These are phyloP conservation scores for Cyrtorhinus lividipennis DNA, from an alignment of 1,140 invertebrate genomes.

Conservation along the genomic window DNA sequence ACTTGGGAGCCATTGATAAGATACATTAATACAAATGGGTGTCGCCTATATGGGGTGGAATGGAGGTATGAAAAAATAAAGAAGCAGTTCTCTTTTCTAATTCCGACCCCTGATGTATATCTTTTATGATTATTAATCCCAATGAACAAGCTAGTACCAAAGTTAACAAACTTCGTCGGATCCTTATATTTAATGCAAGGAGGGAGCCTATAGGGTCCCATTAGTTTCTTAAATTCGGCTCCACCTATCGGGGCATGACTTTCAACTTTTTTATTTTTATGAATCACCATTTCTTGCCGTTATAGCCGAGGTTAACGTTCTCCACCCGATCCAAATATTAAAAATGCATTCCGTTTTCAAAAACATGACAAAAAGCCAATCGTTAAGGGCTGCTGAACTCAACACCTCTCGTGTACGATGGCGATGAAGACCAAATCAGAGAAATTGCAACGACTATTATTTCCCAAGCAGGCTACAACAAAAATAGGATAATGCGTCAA, in stretches of 20 bases:
- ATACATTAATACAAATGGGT: conserved; percentile 29
- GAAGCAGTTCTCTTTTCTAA: conserved; percentile 26
- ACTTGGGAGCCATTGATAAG: conserved; percentile 29
- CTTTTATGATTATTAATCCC: conserved; percentile 28
- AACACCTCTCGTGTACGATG: too few species aligned
- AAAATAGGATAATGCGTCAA: too few species aligned
- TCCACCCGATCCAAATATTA: too few species aligned
- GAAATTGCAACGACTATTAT: too few species aligned
- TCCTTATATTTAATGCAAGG: conserved; percentile 23
- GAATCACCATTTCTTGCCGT: too few species aligned
- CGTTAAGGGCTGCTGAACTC: too few species aligned
- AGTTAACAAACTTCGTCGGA: conserved; percentile 22
- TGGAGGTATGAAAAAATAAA: conserved; percentile 30
- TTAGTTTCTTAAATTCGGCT: neutral
- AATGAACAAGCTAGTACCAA: conserved; percentile 19
- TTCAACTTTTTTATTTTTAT: neutral
- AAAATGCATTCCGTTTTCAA: too few species aligned
- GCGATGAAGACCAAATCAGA: too few species aligned
- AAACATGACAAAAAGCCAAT: too few species aligned
- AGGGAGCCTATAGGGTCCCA: neutral
- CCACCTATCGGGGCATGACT: neutral
- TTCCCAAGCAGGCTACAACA: too few species aligned
- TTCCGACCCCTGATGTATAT: conserved; percentile 25
- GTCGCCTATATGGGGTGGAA: conserved; percentile 24
- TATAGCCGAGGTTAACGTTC: too few species aligned